Evolutionary conservation across 2,888 invertebrate species (phyloP), one percentile per base, ranked within the genome.

Genomic region (Eupithecia tripunctaria): DNA sequence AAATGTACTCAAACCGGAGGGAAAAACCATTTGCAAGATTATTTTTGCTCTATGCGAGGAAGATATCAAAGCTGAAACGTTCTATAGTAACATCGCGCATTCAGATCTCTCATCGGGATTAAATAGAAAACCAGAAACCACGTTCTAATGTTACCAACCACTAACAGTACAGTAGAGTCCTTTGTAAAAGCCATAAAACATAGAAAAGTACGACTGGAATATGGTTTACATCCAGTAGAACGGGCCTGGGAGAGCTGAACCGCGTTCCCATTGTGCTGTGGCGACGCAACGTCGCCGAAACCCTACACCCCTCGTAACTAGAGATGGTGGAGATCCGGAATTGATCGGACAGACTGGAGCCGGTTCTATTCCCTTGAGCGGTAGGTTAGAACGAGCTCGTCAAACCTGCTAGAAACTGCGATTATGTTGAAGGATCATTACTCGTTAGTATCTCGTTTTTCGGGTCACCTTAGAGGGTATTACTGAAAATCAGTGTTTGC

Each of bases 291-390:
- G 87, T 80, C 87, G 84, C 84, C 85, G 93, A 86, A 90, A 93
- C 89, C 80, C 80, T 83, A 93, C 84, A 93, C 91, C 84, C 81
- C 76, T 72, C 76, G 90, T 86, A 92, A 92, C 87, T 76, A 82
- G 86, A 89, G 81, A 76, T 77, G 71, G 74, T 78, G 78, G 77
- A 83, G 84, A 86, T 86, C 87, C 84, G 87, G 86, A 86, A 85
- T 85, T 84, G 86, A 86, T 87, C 82, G 84, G 78, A 72, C 75
- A 74, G 56, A 14, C 56, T 25, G 25, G 56, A 83, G 82, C 85
- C 85, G 85, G 88, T 84, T 85, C 77, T 80, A 78, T 74, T 75
- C 76, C 71, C 76, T 69, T 70, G 71, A 73, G 69, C 71, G 63
- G 71, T 72, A 70, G 71, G 64, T 64, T 29, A 63, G 71, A 51